These are phyloP conservation scores for Lasius fuliginosus DNA, from an alignment of 2,888 invertebrate species.

Conservation along the genomic window DNA sequence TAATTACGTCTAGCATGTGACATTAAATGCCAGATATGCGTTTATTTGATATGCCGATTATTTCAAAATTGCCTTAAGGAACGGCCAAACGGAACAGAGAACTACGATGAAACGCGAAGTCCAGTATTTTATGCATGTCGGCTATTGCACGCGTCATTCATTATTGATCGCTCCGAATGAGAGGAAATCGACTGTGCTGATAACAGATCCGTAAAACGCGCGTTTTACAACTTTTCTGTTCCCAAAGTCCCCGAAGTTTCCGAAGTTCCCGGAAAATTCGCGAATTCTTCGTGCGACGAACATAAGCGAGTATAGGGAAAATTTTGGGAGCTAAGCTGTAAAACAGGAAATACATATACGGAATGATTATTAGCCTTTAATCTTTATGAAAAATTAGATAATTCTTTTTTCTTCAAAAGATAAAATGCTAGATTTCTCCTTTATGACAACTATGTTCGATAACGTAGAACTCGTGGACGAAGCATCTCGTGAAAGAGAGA, in stretches of 20 bases:
- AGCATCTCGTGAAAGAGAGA: neutral
- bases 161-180: conserved; percentile 35
- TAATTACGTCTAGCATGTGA: neutral
- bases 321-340: neutral
- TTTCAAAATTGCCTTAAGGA: neutral
- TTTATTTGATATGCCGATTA: neutral
- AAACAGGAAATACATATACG: neutral
- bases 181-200: conserved; percentile 23
- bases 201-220: neutral
- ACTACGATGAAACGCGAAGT: neutral
- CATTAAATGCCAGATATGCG: neutral
- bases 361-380: neutral
- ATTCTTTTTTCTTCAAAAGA: neutral
- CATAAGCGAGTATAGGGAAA: neutral
- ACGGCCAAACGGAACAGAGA: neutral
- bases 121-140: conserved; percentile 24
- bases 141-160: conserved; percentile 38
- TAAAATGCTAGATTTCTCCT: neutral
- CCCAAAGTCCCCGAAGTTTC: no score
- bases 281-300: neutral
- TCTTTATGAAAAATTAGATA: neutral
- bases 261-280: neutral
- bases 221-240: neutral
- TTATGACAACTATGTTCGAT: neutral
- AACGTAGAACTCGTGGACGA: neutral